Evolutionary conservation across 2,888 invertebrate species (phyloP), one percentile per base, ranked within the genome.

Genomic region (Apodemia duryi): DNA sequence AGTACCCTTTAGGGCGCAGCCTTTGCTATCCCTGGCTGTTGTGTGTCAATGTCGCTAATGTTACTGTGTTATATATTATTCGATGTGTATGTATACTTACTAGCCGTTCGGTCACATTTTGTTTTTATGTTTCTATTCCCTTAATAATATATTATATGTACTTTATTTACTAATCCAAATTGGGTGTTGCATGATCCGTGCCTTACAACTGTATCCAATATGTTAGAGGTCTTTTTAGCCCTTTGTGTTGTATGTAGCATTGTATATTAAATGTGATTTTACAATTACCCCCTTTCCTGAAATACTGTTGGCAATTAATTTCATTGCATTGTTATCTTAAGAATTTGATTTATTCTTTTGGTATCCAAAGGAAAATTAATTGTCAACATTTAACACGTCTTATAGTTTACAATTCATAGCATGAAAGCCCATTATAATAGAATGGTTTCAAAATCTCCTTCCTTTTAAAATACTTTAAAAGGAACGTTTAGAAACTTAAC

Each of bases 181-280:
- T 91, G 86, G 87, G 89, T 91, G 91, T 91, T 91, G 91, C 91
- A 91, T 91, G 91, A 84, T 86, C 86, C 88, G 91, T 91, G 91
- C 87, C 91, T 46, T 90, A 81, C 81, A 74, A 64, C 11, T 89
- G 90, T 91, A 83, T 86, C 89, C 86, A 78, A 86, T 78, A 79
- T 89, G 85, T 90, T 91, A 90, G 89, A 72, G 73, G 82, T 83
- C 83, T 88, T 81, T 84, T 84, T 89, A 88, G 89, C 78, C 90
- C 88, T 88, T 85, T 91, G 85, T 91, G 89, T 91, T 91, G 87
- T 87, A 85, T 76, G 88, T 91, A 90, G 91, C 80, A 76, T 68
- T 88, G 86, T 89, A 84, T 74, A 85, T 83, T 85, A 79, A 84
- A 77, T 86, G 83, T 85, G 79, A 80, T 78, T 78, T 77, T 79